Evolutionary conservation across 1,140 invertebrate genomes (phyloP).

Genomic region (Leptinotarsa lineolata): DNA sequence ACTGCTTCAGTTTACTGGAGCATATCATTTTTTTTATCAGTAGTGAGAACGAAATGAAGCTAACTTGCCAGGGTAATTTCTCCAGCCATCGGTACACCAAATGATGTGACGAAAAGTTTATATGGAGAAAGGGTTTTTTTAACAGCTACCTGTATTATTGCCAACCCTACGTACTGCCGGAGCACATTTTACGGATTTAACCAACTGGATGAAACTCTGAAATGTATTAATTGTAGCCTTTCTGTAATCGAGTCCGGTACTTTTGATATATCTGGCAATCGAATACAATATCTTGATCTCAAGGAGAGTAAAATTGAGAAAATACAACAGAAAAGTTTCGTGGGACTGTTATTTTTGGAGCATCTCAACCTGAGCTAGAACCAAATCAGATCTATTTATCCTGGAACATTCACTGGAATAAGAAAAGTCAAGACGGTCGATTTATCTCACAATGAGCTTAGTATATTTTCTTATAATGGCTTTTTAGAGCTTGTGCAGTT

Average conservation of each 20-base stretch:
- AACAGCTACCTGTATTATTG: conserved; percentile 52
- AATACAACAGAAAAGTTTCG: conserved; percentile 44
- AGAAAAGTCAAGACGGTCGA: conserved; percentile 47
- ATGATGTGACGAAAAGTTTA: conserved; percentile 46
- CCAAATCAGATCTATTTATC: conserved; percentile 44
- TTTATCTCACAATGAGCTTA: conserved; percentile 47
- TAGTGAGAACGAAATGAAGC: too few relatives aligned
- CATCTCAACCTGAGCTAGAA: conserved; percentile 47
- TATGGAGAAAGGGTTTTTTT: conserved; percentile 53
- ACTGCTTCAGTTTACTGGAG: too few relatives aligned
- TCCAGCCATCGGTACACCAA: not conserved
- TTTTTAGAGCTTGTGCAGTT: conserved; percentile 54
- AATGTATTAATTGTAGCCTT: conserved; percentile 49
- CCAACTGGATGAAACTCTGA: conserved; percentile 52
- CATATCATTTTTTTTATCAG: too few relatives aligned
- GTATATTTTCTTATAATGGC: conserved; percentile 40
- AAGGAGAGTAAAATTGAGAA: conserved; percentile 41
- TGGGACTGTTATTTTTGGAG: conserved; percentile 50
- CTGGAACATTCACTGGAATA: conserved; percentile 48
- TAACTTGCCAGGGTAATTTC: not conserved
- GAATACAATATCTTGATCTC: conserved; percentile 48
- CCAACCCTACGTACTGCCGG: conserved; percentile 48
- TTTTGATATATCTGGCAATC: conserved; percentile 53
- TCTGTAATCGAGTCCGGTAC: conserved; percentile 42
- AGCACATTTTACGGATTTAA: conserved; percentile 51